Evolutionary conservation across 2,888 invertebrate species (phyloP), one percentile per base, ranked within the genome.

Genomic region (Netelia inedita): DNA sequence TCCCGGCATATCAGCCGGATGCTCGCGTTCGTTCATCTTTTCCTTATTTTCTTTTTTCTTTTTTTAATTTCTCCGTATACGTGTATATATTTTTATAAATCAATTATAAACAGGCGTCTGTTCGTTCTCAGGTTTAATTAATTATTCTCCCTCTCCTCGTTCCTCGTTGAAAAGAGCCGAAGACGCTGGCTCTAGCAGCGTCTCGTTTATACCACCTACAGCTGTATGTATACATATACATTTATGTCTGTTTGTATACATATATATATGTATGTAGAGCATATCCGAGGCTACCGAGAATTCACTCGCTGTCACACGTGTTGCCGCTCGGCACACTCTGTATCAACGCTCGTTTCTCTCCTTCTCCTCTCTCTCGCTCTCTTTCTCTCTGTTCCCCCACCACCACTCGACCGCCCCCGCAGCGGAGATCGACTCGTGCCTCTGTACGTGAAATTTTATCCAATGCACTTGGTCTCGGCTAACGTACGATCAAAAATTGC

Each of bases 1-100:
- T 83, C 89, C 89, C 82, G 92, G 90, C 89, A 91, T 90, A 81
- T 92, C 92, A 72, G 89, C 84, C 85, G 84, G 65, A 73, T 86
- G 86, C 53, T 88, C 89, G 35, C 82, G 79, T 80, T 88, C 88
- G 83, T 87, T 88, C 87, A 88, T 88, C 76, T 72, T 86, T 43
- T n/a, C 16, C 65, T 46, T 61, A 19, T 50, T 73, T 65, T 41
- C 53, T n/a, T 46, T 81, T 53, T 63, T 11, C 19, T 19, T 23
- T 11, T 6, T 10, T 43, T 61, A 41, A 16, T 28, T 65, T 65
- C n/a, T n/a, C n/a, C n/a, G 41, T 61, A 10, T 23, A 10, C 16
- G n/a, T 57, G 21, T 46, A 61, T 43, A 16, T 28, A 0, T 28
- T 28, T 28, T 28, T 28, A 28, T 8, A 69, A 57, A 19, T 43